Evolutionary conservation across 2,113 vertebrate species (phyloP), one percentile per base, ranked within the genome.

Genomic region (Cyanistes caeruleus): DNA sequence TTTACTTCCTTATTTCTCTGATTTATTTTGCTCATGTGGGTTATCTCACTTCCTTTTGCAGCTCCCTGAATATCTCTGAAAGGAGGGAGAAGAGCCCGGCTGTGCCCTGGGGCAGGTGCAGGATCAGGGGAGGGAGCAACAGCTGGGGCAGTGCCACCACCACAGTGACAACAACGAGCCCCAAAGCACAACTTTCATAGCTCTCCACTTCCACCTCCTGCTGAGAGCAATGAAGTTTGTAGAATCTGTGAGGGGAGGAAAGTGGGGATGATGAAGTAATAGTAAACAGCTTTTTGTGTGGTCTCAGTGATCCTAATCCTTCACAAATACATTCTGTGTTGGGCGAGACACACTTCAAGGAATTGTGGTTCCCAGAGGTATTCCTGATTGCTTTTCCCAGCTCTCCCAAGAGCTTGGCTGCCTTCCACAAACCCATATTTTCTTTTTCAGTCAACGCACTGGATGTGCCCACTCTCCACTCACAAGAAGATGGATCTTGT

Each of bases 11-110:
- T 62, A 9, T 41, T 56, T 73, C 87, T 35, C 16, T 67, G 67
- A 31, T 60, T 91, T 68, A 17, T 95, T 89, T 74, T 74, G 74
- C 74, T 92, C 70, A 11, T 35, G 16, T 44, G 69, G 48, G 48
- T 56, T 93, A 18, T 93, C 48, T 92, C 60, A n/a, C 77, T 82
- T 95, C 65, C 84, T 79, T 44, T 83, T 56, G 56, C 79, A 73
- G 75, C 62, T 90, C 70, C 72, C 52, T 35, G 58, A 91, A 68
- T 52, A 35, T 30, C 55, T 65, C 60, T 43, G 90, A 27, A 13
- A 85, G 49, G 39, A 79, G 51, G 52, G 68, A 81, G 55, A 23
- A 88, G 89, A 23, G 69, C 43, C 33, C 28, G 48, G 56, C 73
- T 95, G 87, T 3, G 7, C 43, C 64, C 25, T 10, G 0, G 49